Evolutionary conservation across 2,113 vertebrate genomes (phyloP).

Genomic region (Atrichornis clamosus): DNA sequence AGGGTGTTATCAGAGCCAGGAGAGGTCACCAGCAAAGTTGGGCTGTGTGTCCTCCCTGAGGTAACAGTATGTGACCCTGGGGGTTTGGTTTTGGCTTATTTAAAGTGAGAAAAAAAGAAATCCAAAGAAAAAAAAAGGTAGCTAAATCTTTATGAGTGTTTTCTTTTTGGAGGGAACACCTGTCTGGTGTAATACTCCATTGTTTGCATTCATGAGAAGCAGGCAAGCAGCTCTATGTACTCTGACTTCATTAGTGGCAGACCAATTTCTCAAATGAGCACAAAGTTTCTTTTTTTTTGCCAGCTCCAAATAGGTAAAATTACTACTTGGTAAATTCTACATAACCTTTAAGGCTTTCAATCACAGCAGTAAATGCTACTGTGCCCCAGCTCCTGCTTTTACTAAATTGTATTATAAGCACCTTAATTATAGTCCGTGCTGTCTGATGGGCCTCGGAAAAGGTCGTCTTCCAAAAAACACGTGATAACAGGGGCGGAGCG

Average conservation of each 20-base stretch:
- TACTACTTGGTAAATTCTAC: slow-evolving; percentile 38
- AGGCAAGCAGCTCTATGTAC: slow-evolving; percentile 4
- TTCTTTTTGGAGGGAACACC: background rate
- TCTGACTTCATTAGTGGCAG: slow-evolving; percentile 24
- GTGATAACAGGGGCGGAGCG: background rate
- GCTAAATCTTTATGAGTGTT: background rate
- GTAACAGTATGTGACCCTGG: background rate
- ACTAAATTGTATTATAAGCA: slow-evolving; percentile 42
- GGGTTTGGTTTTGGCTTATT: background rate
- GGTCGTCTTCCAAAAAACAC: slow-evolving; percentile 9
- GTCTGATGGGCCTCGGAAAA: slow-evolving; percentile 31
- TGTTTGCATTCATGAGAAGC: background rate
- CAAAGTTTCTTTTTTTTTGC: background rate
- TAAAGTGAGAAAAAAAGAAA: background rate
- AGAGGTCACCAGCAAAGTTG: background rate
- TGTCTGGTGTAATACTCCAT: background rate
- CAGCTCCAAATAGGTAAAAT: slow-evolving; percentile 36
- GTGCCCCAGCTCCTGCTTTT: slow-evolving; percentile 27
- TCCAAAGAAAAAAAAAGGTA: background rate
- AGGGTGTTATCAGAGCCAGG: background rate
- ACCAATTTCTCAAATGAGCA: background rate
- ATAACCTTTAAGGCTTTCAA: slow-evolving; percentile 39
- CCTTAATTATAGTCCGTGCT: slow-evolving; percentile 42
- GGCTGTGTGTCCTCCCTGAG: background rate
- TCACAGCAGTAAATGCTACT: slow-evolving; percentile 40